Evolutionary conservation across 2,888 invertebrate species (phyloP).

Genomic region (Prosapia bicincta): DNA sequence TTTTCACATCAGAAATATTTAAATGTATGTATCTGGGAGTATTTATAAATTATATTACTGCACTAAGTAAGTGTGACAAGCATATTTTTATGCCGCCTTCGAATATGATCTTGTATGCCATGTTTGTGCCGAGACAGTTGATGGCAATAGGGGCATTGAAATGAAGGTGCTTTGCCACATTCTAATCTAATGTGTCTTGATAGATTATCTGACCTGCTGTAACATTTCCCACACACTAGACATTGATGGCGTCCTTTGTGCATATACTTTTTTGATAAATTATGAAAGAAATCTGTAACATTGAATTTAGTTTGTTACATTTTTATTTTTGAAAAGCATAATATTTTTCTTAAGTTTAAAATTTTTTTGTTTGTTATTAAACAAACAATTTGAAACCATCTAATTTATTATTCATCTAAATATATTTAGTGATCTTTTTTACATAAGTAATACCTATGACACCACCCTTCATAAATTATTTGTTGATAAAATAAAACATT

Average conservation of each 20-base stretch:
- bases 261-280: neutral
- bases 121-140: constrained; percentile 33
- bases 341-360: too few species aligned
- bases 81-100: neutral
- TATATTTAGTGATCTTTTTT: too few species aligned
- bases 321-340: too few species aligned
- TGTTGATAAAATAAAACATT: too few species aligned
- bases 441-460: neutral
- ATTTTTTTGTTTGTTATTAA: too few species aligned
- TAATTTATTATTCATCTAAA: too few species aligned
- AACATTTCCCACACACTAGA: constrained; percentile 36
- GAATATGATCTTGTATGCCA: constrained; percentile 34
- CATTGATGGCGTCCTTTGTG: constrained; percentile 30
- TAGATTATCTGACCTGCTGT: constrained; percentile 34
- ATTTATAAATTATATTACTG: too few species aligned
- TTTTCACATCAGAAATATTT: too few species aligned
- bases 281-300: neutral
- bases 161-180: constrained; percentile 45
- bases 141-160: constrained; percentile 37
- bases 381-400: too few species aligned
- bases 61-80: too few species aligned
- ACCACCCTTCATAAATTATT: too few species aligned
- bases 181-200: constrained; percentile 44
- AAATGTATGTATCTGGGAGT: too few species aligned
- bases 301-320: neutral